Evolutionary conservation across 2,888 invertebrate genomes (phyloP).

Genomic region (Caenorhabditis becei): DNA sequence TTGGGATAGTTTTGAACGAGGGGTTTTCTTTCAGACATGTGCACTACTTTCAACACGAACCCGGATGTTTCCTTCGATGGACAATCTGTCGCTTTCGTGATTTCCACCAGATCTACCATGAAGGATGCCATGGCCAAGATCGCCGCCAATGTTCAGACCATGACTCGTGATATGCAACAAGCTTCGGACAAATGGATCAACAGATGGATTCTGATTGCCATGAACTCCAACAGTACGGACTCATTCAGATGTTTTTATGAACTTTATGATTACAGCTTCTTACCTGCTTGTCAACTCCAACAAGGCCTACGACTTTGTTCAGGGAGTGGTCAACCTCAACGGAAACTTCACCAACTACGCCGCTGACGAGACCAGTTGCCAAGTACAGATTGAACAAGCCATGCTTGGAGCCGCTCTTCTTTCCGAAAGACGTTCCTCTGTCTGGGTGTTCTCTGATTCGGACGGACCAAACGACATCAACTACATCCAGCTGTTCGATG

Average conservation of each 20-base stretch:
- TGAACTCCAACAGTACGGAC: slow-evolving; percentile 61
- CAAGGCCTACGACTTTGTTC: slow-evolving; percentile 64
- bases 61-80: slow-evolving; percentile 66
- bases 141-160: slow-evolving; percentile 54
- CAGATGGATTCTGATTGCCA: slow-evolving; percentile 67
- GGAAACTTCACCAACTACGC: slow-evolving; percentile 58
- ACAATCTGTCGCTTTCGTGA: slow-evolving; percentile 70
- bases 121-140: slow-evolving; percentile 57
- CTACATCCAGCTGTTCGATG: slow-evolving; percentile 53
- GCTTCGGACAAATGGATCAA: slow-evolving; percentile 71
- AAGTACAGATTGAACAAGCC: slow-evolving; percentile 66
- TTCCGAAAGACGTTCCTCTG: slow-evolving; percentile 65
- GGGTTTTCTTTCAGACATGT: slow-evolving; percentile 64
- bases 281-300: slow-evolving; percentile 44
- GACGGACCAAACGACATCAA: slow-evolving; percentile 57
- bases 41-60: slow-evolving; percentile 63
- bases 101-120: slow-evolving; percentile 73
- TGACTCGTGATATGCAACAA: slow-evolving; percentile 68
- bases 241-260: background rate
- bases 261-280: slow-evolving; percentile 45
- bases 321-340: slow-evolving; percentile 58
- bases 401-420: slow-evolving; percentile 62
- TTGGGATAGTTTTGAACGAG: background rate
- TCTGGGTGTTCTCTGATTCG: slow-evolving; percentile 76
- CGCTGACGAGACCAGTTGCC: slow-evolving; percentile 61